Percentiles rank a stretch among this genome's conserved stretches.
phyloP scores from a whole-genome alignment of 1,140 invertebrate genomes.

The Mya arenaria region DNA sequence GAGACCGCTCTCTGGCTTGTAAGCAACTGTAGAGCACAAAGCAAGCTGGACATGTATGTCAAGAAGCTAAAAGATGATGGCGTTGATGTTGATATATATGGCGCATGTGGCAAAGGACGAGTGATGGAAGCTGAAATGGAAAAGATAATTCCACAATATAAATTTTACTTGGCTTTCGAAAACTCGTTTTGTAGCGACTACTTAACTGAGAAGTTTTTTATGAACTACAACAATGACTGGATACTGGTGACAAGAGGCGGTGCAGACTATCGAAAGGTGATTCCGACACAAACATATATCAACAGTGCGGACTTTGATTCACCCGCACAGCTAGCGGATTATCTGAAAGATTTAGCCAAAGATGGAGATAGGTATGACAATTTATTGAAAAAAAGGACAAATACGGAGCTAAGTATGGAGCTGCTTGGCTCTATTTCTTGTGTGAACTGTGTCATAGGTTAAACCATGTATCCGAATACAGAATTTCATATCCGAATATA shows the following conservation, averaged over 20 bases:
- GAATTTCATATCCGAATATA: not conserved
- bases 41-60: constrained; percentile 5
- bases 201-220: constrained; percentile 62
- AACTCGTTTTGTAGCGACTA: constrained; percentile 19
- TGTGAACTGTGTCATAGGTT: constrained; percentile 8
- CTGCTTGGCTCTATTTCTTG: not conserved
- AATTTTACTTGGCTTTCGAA: constrained; percentile 30
- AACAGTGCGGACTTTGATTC: constrained; percentile 2
- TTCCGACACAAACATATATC: constrained; percentile 13
- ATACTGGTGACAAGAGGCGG: constrained; percentile 25
- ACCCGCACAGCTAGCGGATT: not conserved
- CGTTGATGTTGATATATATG: not conserved
- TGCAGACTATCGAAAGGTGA: not conserved
- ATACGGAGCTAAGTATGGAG: not conserved
- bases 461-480: not conserved
- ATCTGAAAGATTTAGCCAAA: not conserved
- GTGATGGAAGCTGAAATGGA: not conserved
- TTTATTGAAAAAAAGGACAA: constrained; percentile 4
- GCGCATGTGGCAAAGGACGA: not conserved
- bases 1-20: constrained; percentile 31
- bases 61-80: not conserved
- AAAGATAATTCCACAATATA: not conserved
- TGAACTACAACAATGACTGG: not conserved
- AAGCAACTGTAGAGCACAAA: constrained; percentile 19
- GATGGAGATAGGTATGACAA: not conserved